A percentile compares a stretch with the other conserved stretches of the same genome.
phyloP scores from a whole-genome alignment of 2,797 vertebrate genomes.

The Halcyon leucocephala region DNA sequence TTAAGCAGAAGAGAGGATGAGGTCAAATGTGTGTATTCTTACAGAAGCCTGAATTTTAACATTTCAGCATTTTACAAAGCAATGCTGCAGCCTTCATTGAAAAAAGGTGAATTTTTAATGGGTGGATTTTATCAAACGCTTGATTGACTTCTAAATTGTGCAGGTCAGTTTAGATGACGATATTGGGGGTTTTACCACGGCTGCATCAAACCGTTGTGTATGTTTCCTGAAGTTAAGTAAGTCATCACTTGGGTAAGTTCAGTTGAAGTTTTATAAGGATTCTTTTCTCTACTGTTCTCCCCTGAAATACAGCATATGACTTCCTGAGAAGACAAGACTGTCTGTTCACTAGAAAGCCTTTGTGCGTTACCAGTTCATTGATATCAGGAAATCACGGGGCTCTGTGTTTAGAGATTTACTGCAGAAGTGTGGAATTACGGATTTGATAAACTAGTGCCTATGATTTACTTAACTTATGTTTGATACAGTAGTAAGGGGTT shows the following conservation, averaged over 20 bases:
- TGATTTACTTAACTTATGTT: constrained; percentile 91
- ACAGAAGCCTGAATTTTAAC: constrained; percentile 37
- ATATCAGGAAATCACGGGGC: constrained; percentile 77
- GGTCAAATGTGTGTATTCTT: not conserved
- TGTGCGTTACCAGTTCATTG: constrained; percentile 76
- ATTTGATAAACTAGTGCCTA: constrained; percentile 96
- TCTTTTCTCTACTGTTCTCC: constrained; percentile 73
- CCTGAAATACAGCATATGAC: constrained; percentile 61
- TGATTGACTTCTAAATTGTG: constrained; percentile 31
- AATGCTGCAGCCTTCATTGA: constrained; percentile 66
- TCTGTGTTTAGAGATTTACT: constrained; percentile 78
- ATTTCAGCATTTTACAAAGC: constrained; percentile 43
- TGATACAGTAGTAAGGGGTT: constrained; percentile 83
- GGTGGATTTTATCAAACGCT: constrained; percentile 55
- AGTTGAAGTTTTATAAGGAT: constrained; percentile 67
- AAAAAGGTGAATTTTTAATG: constrained; percentile 46
- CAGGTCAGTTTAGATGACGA: constrained; percentile 47
- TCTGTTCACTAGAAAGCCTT: constrained; percentile 75
- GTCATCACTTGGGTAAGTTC: constrained; percentile 60
- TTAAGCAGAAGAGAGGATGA: not conserved
- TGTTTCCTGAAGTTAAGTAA: constrained; percentile 67
- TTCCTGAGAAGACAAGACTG: constrained; percentile 75
- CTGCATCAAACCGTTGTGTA: constrained; percentile 67
- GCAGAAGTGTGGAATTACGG: constrained; percentile 77
- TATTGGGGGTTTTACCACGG: constrained; percentile 71